A percentile compares a stretch with the other conserved stretches of the same genome.
Evolutionary conservation across 2,113 vertebrate genomes (phyloP).

Genomic region (Myrmophylax atrothorax): DNA sequence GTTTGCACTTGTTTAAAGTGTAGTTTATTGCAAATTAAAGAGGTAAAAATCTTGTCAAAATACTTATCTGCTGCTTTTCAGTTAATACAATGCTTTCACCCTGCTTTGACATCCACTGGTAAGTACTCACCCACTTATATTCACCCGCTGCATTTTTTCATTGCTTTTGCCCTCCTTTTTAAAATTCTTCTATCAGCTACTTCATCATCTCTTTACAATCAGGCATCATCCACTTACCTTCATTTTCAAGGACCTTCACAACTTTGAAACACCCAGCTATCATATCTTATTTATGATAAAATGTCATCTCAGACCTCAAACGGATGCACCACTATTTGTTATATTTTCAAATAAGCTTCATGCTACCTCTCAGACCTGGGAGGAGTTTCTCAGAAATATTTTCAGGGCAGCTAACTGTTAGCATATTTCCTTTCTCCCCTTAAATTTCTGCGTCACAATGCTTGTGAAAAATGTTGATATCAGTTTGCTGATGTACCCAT

Average conservation of each 20-base stretch:
- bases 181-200: not conserved
- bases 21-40: not conserved
- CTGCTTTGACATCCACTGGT: not conserved
- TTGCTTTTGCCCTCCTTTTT: not conserved
- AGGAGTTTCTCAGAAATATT: conserved; percentile 31
- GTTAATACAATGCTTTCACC: not conserved
- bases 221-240: not conserved
- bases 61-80: not conserved
- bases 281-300: conserved; percentile 16
- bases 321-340: not conserved
- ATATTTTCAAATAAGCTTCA: not conserved
- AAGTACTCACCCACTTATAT: not conserved
- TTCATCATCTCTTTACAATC: not conserved
- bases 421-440: not conserved
- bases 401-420: not conserved
- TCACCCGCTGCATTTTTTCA: not conserved
- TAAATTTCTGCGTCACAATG: not conserved
- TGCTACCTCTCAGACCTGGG: not conserved
- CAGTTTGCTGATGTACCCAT: not conserved
- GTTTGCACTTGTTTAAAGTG: not conserved
- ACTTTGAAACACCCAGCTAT: not conserved
- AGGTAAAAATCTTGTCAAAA: not conserved
- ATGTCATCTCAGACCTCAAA: not conserved
- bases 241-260: not conserved
- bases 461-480: not conserved